phyloP scores from a whole-genome alignment of 2,113 vertebrate genomes.

The Cyanoderma ruficeps region DNA sequence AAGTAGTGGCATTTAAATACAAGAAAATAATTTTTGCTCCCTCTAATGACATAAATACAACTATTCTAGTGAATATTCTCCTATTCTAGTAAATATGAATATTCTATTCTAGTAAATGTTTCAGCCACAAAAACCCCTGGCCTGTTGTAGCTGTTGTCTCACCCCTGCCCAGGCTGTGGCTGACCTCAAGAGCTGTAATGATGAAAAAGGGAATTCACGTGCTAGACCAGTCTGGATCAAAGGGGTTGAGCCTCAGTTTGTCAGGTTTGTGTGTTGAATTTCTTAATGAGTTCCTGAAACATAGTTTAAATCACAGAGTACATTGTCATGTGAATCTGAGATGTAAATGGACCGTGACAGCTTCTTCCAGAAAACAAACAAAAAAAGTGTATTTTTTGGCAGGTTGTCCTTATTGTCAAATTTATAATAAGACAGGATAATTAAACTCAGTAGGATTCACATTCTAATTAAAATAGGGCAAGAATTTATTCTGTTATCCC shows the following conservation, averaged over 20 bases:
- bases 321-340: not conserved
- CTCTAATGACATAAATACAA: not conserved
- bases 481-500: not conserved
- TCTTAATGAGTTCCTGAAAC: not conserved
- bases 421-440: not conserved
- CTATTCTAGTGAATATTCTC: not conserved
- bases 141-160: not conserved
- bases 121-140: not conserved
- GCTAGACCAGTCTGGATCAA: not conserved
- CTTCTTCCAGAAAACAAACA: not conserved
- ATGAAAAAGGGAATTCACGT: accelerated
- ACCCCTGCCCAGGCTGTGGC: not conserved
- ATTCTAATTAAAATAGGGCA: not conserved
- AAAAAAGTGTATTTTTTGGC: not conserved
- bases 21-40: not conserved
- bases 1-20: not conserved
- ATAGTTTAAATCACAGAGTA: not conserved
- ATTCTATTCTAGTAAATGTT: no score
- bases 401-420: not conserved
- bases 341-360: not conserved
- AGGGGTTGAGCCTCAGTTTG: not conserved
- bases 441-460: not conserved
- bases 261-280: not conserved
- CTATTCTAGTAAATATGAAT: not conserved
- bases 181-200: not conserved